Evolutionary conservation across 1,140 invertebrate genomes (phyloP), one percentile per base, ranked within the genome.

Genomic region (Drosophila varians): DNA sequence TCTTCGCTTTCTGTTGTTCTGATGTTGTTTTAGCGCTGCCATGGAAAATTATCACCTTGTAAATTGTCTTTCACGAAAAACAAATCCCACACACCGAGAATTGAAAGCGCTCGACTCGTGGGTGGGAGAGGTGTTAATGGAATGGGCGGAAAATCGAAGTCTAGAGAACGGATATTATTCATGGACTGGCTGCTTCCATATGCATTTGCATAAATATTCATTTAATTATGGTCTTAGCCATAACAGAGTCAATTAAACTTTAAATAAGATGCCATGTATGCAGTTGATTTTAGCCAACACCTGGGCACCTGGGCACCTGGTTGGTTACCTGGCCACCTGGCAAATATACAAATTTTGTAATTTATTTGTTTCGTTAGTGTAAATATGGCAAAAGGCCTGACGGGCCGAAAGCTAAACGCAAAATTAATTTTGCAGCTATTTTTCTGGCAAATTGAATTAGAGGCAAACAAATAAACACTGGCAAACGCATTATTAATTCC

Each of bases 161-260:
- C n/a, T n/a, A n/a, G n/a, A n/a, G n/a, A n/a, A n/a, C n/a, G n/a
- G n/a, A 25, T 11, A 7, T 58, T 42, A 43, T 77, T 82, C 48
- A 49, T 48, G 23, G 31, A 23, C 11, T n/a, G n/a, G 43, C 16
- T 43, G 18, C 54, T 58, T 12, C 34, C 51, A 48, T 54, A 55
- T 77, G 23, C 52, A 79, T 73, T 84, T 84, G 66, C 65, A 75
- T 75, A 69, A 74, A 66, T 72, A 84, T 75, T 68, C 45, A 84
- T 75, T 84, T 56, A 68, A 76, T 79, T 84, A 84, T 73, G 47
- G 57, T 36, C 74, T 74, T 64, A 61, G 58, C 53, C 53, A 31
- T 54, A 54, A n/a, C 66, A 77, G 75, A 87, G 69, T 87, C 74
- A 87, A 87, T 75, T 65, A 75, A 86, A 65, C 60, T 55, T 80